These are phyloP conservation scores for Folsomia manolachei DNA, from an alignment of 2,888 invertebrate genomes.

Conservation along the genomic window DNA sequence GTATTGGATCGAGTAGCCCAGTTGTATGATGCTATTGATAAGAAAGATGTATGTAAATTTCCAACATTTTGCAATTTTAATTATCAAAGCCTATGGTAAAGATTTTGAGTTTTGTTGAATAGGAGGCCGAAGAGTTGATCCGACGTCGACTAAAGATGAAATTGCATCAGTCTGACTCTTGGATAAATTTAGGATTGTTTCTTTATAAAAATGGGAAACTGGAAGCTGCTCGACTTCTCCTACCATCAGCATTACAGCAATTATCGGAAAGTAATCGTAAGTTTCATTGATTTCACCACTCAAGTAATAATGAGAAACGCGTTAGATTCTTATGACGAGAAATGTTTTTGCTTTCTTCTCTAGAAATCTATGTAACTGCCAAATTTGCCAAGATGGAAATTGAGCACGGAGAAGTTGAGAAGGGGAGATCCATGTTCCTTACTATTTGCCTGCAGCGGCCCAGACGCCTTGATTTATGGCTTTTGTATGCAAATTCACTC, in stretches of 20 bases:
- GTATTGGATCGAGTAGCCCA: not conserved
- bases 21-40: not conserved
- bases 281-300: too few species aligned
- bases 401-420: not conserved
- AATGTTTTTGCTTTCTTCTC: not conserved
- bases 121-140: not conserved
- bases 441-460: not conserved
- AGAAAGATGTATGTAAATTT: not conserved
- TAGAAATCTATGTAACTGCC: not conserved
- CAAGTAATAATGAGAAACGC: slow-evolving; percentile 9
- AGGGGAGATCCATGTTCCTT: slow-evolving; percentile 5
- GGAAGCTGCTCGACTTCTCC: not conserved
- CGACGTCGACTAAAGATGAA: not conserved
- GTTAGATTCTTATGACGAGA: too few species aligned
- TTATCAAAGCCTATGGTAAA: not conserved
- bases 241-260: not conserved
- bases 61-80: not conserved
- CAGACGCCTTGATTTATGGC: not conserved
- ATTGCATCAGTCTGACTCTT: not conserved
- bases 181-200: not conserved
- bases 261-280: not conserved
- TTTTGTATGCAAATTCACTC: slow-evolving; percentile 3
- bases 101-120: not conserved
- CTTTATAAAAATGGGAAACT: not conserved
- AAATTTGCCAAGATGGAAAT: not conserved